Evolutionary conservation across 2,888 invertebrate genomes (phyloP), one percentile per base, ranked within the genome.

Genomic region (Carpatolechia fugitivella): DNA sequence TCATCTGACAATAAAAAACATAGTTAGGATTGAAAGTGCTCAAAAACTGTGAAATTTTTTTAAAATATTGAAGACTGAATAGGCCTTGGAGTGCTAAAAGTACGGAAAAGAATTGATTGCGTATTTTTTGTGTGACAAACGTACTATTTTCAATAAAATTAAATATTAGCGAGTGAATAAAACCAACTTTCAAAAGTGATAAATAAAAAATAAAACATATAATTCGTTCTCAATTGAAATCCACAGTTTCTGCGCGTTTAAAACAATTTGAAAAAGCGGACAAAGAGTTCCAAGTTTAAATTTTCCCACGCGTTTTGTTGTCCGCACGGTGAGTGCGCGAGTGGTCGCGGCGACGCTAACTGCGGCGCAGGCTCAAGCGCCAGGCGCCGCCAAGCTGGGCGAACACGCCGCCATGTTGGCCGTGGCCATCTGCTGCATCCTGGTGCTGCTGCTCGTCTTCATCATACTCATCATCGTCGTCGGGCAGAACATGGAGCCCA

Each of bases 401-500:
- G 91, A 90, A 72, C 91, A 91, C 88, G 88, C 90, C 66, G 90
- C 91, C 64, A 95, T 95, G 95, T 94, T 95, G 77, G 95, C 95
- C 61, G 95, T 96, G 70, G 95, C 95, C 71, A 95, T 96, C 69
- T 95, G 95, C 88, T 95, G 95, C 84, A 95, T 96, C 74, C 91
- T 95, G 73, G 94, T 95, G 80, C 91, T 96, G 65, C 90, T 95
- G 77, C 93, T 94, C 66, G 95, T 95, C 66, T 96, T 96, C 90
- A 95, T 95, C 70, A 92, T 95, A 64, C 93, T 95, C 74, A 95
- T 95, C 82, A 95, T 95, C 69, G 94, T 95, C 63, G 94, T 95
- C 60, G 95, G 95, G 18, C 95, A 95, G 87, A 93, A 93, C 70
- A 93, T 95, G 78, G 93, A 93, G 71, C 91, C 86, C 60, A 92